Evolutionary conservation across 2,888 invertebrate genomes (phyloP).

Genomic region (Bhutanitis thaidina): DNA sequence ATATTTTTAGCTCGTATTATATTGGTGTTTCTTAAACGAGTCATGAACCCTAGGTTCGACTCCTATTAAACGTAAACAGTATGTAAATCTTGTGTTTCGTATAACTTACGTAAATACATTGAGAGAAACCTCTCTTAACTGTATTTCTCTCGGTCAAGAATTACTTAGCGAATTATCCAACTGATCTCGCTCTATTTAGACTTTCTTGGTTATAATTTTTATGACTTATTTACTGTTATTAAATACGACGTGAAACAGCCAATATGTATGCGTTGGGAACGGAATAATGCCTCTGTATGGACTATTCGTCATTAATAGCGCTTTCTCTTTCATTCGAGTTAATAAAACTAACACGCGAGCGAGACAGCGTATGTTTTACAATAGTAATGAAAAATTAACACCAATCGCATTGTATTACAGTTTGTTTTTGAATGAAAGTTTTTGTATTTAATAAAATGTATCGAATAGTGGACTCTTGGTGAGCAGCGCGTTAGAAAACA

Average conservation of each 20-base stretch:
- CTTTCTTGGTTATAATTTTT: neutral
- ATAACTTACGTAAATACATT: no score
- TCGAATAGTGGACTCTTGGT: slow-evolving; percentile 29
- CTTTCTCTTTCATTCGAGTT: slow-evolving; percentile 31
- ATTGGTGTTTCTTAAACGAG: neutral
- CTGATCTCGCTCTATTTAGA: neutral
- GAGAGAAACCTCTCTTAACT: no score
- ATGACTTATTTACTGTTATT: neutral
- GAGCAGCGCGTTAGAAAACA: slow-evolving; percentile 31
- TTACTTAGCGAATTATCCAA: neutral
- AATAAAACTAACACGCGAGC: neutral
- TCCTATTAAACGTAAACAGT: no score
- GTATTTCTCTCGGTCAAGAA: neutral
- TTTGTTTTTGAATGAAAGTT: slow-evolving; percentile 14
- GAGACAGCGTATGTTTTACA: neutral
- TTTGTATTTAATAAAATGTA: slow-evolving; percentile 2
- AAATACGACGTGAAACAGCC: slow-evolving; percentile 35
- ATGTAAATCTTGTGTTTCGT: no score
- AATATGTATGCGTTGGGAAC: slow-evolving; percentile 62
- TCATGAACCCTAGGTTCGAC: no score
- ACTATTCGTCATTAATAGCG: slow-evolving; percentile 16
- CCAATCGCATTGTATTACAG: neutral
- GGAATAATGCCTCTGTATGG: slow-evolving; percentile 17
- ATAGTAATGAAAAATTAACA: neutral
- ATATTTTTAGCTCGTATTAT: neutral